Evolutionary conservation across 2,797 vertebrate species (phyloP).

Genomic region (Bradypus variegatus): DNA sequence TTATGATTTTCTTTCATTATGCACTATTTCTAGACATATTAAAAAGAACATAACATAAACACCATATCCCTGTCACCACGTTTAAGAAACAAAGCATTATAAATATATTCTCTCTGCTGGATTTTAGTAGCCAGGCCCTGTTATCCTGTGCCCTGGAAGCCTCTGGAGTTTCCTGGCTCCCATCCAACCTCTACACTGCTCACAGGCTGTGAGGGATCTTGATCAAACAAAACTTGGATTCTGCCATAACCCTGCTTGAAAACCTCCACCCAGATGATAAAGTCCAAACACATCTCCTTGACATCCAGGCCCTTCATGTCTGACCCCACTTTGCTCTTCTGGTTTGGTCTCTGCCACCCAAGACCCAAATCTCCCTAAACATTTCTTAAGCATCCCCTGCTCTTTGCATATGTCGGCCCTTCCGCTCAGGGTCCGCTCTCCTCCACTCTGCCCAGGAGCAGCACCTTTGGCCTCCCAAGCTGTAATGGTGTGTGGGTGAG

Average conservation of each 20-base stretch:
- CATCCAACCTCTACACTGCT: not conserved
- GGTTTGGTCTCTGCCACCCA: not conserved
- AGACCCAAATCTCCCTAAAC: not conserved
- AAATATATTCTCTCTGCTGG: not conserved
- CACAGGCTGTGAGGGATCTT: not conserved
- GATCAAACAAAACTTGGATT: not conserved
- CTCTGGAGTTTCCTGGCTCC: not conserved
- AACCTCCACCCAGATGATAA: not conserved
- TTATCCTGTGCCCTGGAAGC: not conserved
- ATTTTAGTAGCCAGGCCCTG: not conserved
- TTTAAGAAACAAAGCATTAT: slow-evolving; percentile 24
- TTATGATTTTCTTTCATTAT: not conserved
- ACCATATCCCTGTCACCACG: not conserved
- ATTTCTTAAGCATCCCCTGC: not conserved
- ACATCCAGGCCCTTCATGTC: not conserved
- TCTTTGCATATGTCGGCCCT: not conserved
- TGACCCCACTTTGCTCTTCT: not conserved
- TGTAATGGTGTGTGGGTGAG: not conserved
- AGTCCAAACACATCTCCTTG: not conserved
- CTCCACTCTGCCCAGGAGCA: not conserved
- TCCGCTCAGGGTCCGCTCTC: not conserved
- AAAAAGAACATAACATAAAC: not conserved
- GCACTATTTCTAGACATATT: not conserved
- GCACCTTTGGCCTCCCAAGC: not conserved
- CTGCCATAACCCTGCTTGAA: not conserved